Evolutionary conservation across 2,113 vertebrate genomes (phyloP).

Genomic region (Gavialis gangeticus): DNA sequence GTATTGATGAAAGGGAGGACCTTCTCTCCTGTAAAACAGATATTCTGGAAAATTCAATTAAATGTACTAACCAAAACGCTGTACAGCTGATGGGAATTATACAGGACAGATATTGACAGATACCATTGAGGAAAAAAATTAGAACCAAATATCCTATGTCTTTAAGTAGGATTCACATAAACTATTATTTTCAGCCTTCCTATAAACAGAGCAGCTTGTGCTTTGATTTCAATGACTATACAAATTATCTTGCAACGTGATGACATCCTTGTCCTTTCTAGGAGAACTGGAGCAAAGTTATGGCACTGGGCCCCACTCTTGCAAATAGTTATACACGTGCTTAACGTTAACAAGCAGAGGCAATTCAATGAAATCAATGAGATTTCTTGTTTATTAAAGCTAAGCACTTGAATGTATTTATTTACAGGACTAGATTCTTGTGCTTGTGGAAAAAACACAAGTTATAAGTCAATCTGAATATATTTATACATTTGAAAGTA

Average conservation of each 20-base stretch:
- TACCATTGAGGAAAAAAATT: not conserved
- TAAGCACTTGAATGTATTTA: not conserved
- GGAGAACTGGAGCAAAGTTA: not conserved
- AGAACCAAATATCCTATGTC: not conserved
- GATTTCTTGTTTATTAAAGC: not conserved
- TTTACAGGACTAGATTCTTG: not conserved
- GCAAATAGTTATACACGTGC: not conserved
- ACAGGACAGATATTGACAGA: fast-evolving
- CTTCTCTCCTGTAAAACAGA: not conserved
- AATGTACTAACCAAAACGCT: not conserved
- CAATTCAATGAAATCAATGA: not conserved
- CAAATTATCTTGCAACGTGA: not conserved
- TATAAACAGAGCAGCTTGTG: not conserved
- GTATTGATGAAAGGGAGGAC: not conserved
- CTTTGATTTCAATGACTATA: not conserved
- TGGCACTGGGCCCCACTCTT: not conserved
- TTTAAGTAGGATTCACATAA: not conserved
- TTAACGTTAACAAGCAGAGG: not conserved
- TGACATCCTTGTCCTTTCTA: not conserved
- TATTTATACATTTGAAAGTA: not conserved
- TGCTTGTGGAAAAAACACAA: not conserved
- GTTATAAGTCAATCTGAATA: not conserved
- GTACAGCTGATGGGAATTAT: not conserved
- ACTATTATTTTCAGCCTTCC: not conserved
- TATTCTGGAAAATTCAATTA: not conserved